Base-by-base conservation (phyloP, 2,113 vertebrate genomes). In the Opisthocomus hoazin region DNA sequence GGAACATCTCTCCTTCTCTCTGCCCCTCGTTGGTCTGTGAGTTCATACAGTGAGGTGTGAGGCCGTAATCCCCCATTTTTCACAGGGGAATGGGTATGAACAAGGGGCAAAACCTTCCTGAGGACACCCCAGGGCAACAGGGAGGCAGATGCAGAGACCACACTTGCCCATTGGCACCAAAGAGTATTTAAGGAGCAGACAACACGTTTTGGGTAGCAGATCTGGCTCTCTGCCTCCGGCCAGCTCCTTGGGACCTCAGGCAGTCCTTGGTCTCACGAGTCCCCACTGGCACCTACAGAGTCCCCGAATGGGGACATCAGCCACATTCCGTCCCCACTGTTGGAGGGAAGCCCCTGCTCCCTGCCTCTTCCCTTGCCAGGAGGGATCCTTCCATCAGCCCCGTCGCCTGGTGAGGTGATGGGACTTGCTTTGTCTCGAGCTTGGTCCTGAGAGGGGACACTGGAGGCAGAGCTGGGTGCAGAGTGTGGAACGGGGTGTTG, bases 91-190 rank as follows among this genome's bases (percentile, higher is more conserved):
- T 29, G 36, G 21, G 5, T 18, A 7, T 45, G 46, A 26, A 53
- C 54, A 43, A 77, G 54, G 36, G 29, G 4, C 12, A 48, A 12
- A 50, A 18, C 32, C 12, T 65, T 17, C 37, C 56, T 4, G 11
- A 30, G 37, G 57, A 36, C 34, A 27, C 27, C 8, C 6, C 21
- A 10, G 39, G n/a, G 71, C 3, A 7, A n/a, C 6, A 10, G n/a
- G 13, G 32, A 51, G 58, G 60, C 57, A 70, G 65, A 30, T 0
- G 0, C 27, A 57, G 82, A 61, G n/a, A 60, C 34, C 4, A 0
- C 0, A 0, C 13, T 34, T 2, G 1, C n/a, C 34, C 2, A 0
- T 3, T 50, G 54, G 29, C 36, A 36, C 76, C 5, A 4, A 43
- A 8, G 32, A 60, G 36, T 2, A 4, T 20, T 2, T 29, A 37